Evolutionary conservation across 2,113 vertebrate species (phyloP).

Genomic region (Lagopus leucura): DNA sequence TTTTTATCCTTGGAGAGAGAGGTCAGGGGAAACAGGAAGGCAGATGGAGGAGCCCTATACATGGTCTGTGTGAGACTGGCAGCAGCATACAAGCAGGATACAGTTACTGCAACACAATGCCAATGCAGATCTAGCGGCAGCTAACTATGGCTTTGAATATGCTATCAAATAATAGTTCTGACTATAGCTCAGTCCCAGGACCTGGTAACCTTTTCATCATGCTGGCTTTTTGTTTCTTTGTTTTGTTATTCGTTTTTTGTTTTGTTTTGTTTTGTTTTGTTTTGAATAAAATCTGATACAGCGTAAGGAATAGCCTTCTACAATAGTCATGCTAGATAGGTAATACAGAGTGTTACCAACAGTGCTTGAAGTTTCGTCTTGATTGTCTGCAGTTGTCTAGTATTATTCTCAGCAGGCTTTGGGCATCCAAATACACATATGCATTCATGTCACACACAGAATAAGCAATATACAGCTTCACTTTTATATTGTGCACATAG

Average conservation of each 20-base stretch:
- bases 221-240: no score
- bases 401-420: background rate
- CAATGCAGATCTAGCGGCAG: background rate
- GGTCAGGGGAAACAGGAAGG: background rate
- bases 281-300: background rate
- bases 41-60: background rate
- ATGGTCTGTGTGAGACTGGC: background rate
- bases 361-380: background rate
- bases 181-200: background rate
- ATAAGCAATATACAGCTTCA: background rate
- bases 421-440: background rate
- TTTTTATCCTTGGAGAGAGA: background rate
- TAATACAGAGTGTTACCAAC: background rate
- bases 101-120: background rate
- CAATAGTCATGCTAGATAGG: background rate
- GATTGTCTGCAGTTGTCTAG: background rate
- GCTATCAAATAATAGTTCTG: background rate
- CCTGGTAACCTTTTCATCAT: background rate
- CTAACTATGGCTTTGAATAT: background rate
- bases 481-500: background rate
- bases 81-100: background rate
- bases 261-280: no score
- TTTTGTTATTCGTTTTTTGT: no score
- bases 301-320: background rate
- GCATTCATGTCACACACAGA: background rate